Evolutionary conservation across 2,113 vertebrate genomes (phyloP), one percentile per base, ranked within the genome.

Genomic region (Pseudois nayaur): DNA sequence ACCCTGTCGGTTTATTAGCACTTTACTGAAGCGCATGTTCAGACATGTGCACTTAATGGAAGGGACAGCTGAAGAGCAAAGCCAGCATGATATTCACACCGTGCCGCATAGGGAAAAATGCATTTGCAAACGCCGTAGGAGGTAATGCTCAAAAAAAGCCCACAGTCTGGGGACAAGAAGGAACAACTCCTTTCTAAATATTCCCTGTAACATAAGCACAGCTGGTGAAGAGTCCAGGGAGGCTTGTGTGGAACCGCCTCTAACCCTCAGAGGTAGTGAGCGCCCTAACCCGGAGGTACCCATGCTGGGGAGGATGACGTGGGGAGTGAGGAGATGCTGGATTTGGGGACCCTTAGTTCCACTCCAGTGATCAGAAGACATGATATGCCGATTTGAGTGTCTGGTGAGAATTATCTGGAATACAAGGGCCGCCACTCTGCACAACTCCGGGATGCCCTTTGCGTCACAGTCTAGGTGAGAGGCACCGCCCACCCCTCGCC

Each of bases 61-160:
- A 94, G 86, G 57, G 93, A 60, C 10, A 57, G 55, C 59, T 86
- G 31, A 54, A 40, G 83, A 50, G 62, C 57, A 40, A 19, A 86
- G 43, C 3, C 86, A 64, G 87, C 6, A 4, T 15, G 43, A 21
- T 62, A 82, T 62, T 82, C 55, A 86, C 43, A 67, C 43, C 33
- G 50, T 3, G 36, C 9, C 15, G 60, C 52, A 3, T 16, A 54
- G 43, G 87, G 89, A 48, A 81, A 76, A 96, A 71, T 31, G 21
- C 59, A 86, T 89, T 57, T 84, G 95, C 91, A 97, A 48, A 84
- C 87, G 17, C 91, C 13, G 71, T 33, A 57, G 97, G 97, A 93
- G 93, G 89, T 29, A 21, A 36, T 0, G 45, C 60, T 93, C 16
- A 43, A 43, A 74, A 78, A 62, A 62, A 95, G n/a, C 48, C 84